A percentile compares a stretch with the other conserved stretches of the same genome.
Conservation (phyloP, 2,113 vertebrate genomes). For the Poecile atricapillus region DNA sequence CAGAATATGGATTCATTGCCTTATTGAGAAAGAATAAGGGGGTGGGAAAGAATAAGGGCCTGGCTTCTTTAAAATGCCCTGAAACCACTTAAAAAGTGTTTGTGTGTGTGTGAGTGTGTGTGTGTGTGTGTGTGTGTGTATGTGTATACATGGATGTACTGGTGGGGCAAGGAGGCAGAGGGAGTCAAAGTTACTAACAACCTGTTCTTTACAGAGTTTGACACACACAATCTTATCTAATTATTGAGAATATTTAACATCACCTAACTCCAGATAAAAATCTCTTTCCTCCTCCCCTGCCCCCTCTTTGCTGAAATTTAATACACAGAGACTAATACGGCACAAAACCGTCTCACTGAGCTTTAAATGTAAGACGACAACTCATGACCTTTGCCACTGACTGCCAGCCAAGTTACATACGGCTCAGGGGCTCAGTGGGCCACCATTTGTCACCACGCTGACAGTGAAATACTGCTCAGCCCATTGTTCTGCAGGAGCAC, state of each 20-base stretch:
- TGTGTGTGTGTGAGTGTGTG: background rate
- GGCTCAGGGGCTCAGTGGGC: background rate
- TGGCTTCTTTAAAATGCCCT: background rate
- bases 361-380: slow-evolving; percentile 33
- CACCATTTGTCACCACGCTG: slow-evolving; percentile 36
- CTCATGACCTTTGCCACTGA: slow-evolving; percentile 35
- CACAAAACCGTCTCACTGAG: slow-evolving; percentile 23
- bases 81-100: background rate
- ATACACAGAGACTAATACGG: slow-evolving; percentile 22
- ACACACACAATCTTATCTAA: slow-evolving; percentile 19
- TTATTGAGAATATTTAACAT: slow-evolving; percentile 35
- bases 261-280: slow-evolving; percentile 34
- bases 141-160: background rate
- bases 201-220: background rate
- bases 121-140: background rate
- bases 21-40: background rate
- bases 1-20: background rate
- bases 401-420: slow-evolving; percentile 48
- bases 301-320: slow-evolving; percentile 38
- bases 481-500: slow-evolving; percentile 33
- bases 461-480: slow-evolving; percentile 30
- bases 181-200: background rate
- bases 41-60: background rate
- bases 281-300: background rate
- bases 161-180: background rate